phyloP scores from a whole-genome alignment of 2,797 vertebrate species.

The Neosalanx taihuensis region DNA sequence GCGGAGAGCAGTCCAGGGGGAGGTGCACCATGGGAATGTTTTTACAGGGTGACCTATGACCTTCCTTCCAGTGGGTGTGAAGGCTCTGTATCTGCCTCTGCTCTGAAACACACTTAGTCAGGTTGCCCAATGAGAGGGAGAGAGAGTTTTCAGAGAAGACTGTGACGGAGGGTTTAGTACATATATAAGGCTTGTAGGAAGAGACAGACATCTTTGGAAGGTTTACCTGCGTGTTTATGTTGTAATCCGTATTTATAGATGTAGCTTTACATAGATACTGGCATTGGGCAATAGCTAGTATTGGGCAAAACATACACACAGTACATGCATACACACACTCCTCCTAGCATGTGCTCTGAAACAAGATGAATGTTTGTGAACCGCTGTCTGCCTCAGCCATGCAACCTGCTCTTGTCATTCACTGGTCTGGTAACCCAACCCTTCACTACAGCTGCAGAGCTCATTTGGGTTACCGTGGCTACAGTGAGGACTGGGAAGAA shows the following conservation, averaged over 20 bases:
- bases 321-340: neutral
- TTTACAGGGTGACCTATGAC: constrained; percentile 76
- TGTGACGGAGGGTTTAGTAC: constrained; percentile 36
- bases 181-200: constrained; percentile 60
- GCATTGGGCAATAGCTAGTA: too few species aligned
- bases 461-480: constrained; percentile 55
- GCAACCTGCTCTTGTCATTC: constrained; percentile 87
- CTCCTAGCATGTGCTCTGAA: constrained; percentile 33
- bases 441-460: constrained; percentile 76
- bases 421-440: constrained; percentile 78
- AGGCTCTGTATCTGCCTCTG: constrained; percentile 56
- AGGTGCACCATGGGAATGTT: constrained; percentile 77
- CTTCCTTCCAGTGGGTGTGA: constrained; percentile 73
- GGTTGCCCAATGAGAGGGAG: constrained; percentile 30
- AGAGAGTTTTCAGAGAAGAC: constrained; percentile 5
- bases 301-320: constrained; percentile 1
- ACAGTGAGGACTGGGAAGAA: constrained; percentile 48
- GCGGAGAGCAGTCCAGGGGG: constrained; percentile 59
- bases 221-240: constrained; percentile 35
- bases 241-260: constrained; percentile 29
- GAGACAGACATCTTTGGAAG: constrained; percentile 48
- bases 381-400: constrained; percentile 57
- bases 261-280: neutral
- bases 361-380: constrained; percentile 56
- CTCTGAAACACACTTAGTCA: constrained; percentile 52